phyloP scores from a whole-genome alignment of 2,888 invertebrate species.

The Drosophila diplacantha region DNA sequence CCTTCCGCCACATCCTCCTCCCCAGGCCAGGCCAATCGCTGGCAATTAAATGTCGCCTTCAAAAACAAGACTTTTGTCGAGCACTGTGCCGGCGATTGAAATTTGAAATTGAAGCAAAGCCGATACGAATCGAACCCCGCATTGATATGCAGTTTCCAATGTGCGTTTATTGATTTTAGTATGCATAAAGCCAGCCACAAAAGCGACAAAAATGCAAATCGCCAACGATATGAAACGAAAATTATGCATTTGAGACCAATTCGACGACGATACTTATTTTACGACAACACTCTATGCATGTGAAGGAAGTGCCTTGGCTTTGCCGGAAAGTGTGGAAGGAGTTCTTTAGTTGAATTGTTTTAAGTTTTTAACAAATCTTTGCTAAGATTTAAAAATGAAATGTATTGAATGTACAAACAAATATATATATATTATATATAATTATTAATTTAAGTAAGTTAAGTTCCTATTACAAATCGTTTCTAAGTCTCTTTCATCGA shows the following conservation, averaged over 20 bases:
- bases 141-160: conserved; percentile 62
- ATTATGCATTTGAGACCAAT: conserved; percentile 69
- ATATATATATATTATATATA: too few relatives aligned
- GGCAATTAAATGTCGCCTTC: conserved; percentile 72
- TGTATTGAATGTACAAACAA: too few relatives aligned
- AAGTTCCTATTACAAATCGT: too few relatives aligned
- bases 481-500: too few relatives aligned
- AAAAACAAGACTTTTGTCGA: conserved; percentile 52
- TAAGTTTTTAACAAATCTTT: neutral
- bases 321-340: too few relatives aligned
- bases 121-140: conserved; percentile 29
- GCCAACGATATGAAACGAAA: conserved; percentile 63
- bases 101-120: conserved; percentile 17
- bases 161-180: conserved; percentile 72
- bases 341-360: neutral
- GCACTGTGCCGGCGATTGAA: conserved; percentile 34
- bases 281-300: conserved; percentile 31
- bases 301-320: neutral
- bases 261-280: conserved; percentile 58
- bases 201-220: conserved; percentile 65
- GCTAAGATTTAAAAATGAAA: neutral
- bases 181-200: conserved; percentile 53
- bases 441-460: too few relatives aligned
- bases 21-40: conserved; percentile 30
- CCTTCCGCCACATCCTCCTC: neutral